Conservation (phyloP, 2,888 invertebrate species). For the Chironomus tentans region DNA sequence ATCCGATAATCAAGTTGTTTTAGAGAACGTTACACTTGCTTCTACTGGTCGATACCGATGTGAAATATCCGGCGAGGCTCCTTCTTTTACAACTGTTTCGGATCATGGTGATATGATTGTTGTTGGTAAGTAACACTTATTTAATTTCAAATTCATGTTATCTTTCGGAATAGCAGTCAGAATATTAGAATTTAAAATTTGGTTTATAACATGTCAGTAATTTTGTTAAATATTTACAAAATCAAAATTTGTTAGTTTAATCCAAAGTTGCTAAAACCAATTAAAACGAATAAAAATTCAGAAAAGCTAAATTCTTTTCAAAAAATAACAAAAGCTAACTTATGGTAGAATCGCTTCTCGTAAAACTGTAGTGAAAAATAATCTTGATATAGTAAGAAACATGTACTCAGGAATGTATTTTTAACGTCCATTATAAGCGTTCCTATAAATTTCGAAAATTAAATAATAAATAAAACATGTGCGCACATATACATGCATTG, state of each 20-base stretch:
- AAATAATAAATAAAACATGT: conserved; percentile 21
- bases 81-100: conserved; percentile 66
- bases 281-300: too few species aligned
- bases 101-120: conserved; percentile 66
- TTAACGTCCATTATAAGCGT: not conserved
- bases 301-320: too few species aligned
- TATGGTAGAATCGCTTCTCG: not conserved
- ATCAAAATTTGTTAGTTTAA: too few species aligned
- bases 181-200: too few species aligned
- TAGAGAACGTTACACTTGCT: conserved; percentile 57
- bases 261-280: too few species aligned
- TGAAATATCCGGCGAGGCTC: conserved; percentile 69
- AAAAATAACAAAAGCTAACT: not conserved
- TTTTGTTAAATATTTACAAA: too few species aligned
- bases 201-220: too few species aligned
- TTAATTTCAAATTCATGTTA: too few species aligned
- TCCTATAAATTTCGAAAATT: conserved; percentile 1
- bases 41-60: conserved; percentile 67
- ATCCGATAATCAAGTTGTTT: conserved; percentile 54
- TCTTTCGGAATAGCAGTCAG: too few species aligned
- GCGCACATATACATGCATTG: not conserved
- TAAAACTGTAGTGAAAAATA: not conserved
- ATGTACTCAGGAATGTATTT: not conserved
- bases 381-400: too few species aligned
- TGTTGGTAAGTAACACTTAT: conserved; percentile 50